Percentiles rank a stretch among this genome's conserved stretches.
These are phyloP conservation scores for Lordiphosa stackelbergi DNA, from an alignment of 1,140 invertebrate genomes.

Conservation along the genomic window DNA sequence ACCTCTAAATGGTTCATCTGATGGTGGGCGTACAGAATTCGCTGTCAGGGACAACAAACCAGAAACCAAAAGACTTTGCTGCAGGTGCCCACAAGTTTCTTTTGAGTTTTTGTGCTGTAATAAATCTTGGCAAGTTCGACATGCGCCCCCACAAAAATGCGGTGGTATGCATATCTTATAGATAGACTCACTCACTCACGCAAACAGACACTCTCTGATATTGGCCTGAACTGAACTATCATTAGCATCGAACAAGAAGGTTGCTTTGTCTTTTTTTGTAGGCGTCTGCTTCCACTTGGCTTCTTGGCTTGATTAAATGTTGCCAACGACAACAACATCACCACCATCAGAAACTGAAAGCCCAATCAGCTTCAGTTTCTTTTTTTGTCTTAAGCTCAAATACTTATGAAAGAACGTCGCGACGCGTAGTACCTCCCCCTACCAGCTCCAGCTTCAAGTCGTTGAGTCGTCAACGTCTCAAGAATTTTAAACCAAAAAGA, in stretches of 20 bases:
- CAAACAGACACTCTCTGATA: background rate
- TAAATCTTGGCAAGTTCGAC: background rate
- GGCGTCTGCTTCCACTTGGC: constrained; percentile 63
- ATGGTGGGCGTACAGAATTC: constrained; percentile 12
- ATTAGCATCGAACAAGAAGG: constrained; percentile 54
- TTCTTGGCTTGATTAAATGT: constrained; percentile 72
- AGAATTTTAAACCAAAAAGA: constrained; percentile 34
- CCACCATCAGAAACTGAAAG: constrained; percentile 23
- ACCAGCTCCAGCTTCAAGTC: background rate
- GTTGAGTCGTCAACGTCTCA: constrained; percentile 59
- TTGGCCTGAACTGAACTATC: constrained; percentile 38
- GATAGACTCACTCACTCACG: background rate
- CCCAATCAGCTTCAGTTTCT: constrained; percentile 50
- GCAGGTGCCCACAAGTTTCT: constrained; percentile 30
- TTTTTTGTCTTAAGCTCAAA: constrained; percentile 14
- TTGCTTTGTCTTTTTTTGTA: constrained; percentile 49
- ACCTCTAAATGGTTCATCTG: too few species aligned
- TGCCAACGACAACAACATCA: constrained; percentile 55
- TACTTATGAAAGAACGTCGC: constrained; percentile 15
- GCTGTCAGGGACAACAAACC: constrained; percentile 24
- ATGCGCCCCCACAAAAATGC: constrained; percentile 11
- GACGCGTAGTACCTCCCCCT: background rate
- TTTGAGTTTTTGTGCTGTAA: constrained; percentile 4
- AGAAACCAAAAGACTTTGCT: background rate
- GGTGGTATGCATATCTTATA: constrained; percentile 12